Conservation (phyloP, 1,140 invertebrate genomes). For the Nasonia giraulti region DNA sequence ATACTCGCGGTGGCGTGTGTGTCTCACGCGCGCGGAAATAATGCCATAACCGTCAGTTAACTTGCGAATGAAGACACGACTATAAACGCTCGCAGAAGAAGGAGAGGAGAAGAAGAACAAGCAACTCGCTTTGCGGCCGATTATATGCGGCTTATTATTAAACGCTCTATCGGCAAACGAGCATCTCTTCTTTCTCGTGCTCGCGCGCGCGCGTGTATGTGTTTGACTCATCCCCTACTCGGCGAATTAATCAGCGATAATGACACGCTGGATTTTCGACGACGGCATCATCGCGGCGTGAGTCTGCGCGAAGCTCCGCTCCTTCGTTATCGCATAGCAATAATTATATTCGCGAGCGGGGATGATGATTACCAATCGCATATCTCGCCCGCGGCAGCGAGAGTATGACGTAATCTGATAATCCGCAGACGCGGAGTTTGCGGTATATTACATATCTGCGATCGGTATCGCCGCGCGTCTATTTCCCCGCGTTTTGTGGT, state of each 20-base stretch:
- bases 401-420: slow-evolving; percentile 32
- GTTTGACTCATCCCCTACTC: not conserved
- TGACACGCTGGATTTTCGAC: slow-evolving; percentile 28
- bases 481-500: not conserved
- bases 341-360: slow-evolving; percentile 13
- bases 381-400: not conserved
- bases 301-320: not conserved
- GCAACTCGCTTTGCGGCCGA: too few relatives aligned
- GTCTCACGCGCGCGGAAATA: slow-evolving; percentile 15
- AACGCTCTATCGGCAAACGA: too few relatives aligned
- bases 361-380: not conserved
- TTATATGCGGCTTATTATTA: too few relatives aligned
- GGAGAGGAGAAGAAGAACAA: too few relatives aligned
- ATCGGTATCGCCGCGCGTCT: not conserved
- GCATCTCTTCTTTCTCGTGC: too few relatives aligned
- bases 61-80: slow-evolving; percentile 33
- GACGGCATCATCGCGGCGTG: slow-evolving; percentile 41
- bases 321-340: not conserved
- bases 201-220: too few relatives aligned
- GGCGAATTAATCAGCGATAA: slow-evolving; percentile 43
- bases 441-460: too few relatives aligned
- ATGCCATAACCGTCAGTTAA: slow-evolving; percentile 51
- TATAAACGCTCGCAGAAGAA: not conserved
- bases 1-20: too few relatives aligned
- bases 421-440: not conserved